Evolutionary conservation across 2,888 invertebrate genomes (phyloP).

Genomic region (Ectemnius lituratus): DNA sequence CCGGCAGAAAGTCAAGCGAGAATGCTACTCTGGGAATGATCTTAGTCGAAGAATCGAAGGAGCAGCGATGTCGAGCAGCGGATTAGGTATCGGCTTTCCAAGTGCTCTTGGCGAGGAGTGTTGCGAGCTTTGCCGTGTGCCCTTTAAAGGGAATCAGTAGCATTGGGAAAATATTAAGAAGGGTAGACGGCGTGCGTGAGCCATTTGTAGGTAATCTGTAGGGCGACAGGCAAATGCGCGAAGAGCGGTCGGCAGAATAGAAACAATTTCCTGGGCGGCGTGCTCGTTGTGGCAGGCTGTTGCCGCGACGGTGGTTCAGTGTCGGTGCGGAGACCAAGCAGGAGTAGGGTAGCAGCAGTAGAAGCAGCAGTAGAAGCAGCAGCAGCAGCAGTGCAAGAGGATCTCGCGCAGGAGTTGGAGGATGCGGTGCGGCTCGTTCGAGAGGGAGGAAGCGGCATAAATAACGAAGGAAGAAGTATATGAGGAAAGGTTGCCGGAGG

Average conservation of each 20-base stretch:
- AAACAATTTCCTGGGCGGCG: constrained; percentile 53
- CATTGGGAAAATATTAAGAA: constrained; percentile 9
- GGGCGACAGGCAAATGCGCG: constrained; percentile 12
- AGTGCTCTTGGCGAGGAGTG: too few species aligned
- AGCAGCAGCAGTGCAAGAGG: too few species aligned
- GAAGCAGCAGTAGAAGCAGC: too few species aligned
- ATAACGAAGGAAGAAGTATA: constrained; percentile 39
- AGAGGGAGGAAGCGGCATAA: constrained; percentile 27
- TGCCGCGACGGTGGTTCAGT: constrained; percentile 22
- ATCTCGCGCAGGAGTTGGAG: too few species aligned
- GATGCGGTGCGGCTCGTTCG: constrained; percentile 1
- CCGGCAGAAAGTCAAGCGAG: not conserved
- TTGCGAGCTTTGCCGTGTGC: too few species aligned
- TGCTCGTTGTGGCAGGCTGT: constrained; percentile 21
- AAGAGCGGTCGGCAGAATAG: constrained; percentile 31
- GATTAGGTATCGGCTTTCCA: not conserved
- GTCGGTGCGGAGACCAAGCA: constrained; percentile 6
- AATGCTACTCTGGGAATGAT: constrained; percentile 11
- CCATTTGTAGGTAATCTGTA: constrained; percentile 62
- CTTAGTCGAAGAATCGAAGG: too few species aligned
- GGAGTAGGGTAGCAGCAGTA: too few species aligned
- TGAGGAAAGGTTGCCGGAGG: constrained; percentile 50
- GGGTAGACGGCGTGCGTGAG: constrained; percentile 17
- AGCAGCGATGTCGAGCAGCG: constrained; percentile 10
- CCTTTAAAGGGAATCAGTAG: constrained; percentile 24